phyloP scores from a whole-genome alignment of 2,888 invertebrate genomes.

The Dioctria rufipes region DNA sequence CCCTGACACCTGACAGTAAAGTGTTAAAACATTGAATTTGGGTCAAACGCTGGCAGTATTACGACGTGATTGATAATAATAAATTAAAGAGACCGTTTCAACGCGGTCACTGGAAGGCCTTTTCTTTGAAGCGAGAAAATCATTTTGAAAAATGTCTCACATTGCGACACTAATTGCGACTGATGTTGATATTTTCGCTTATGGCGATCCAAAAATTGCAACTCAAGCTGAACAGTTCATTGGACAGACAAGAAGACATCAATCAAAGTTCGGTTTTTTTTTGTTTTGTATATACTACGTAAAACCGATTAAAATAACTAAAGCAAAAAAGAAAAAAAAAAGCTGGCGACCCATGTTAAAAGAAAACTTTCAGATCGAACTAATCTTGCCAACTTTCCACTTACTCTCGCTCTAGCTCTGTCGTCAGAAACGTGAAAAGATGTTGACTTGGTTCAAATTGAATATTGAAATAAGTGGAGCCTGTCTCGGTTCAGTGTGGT shows the following conservation, averaged over 20 bases:
- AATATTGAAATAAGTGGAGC: no score
- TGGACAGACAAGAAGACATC: slow-evolving; percentile 4
- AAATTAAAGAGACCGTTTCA: slow-evolving; percentile 2
- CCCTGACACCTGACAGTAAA: slow-evolving; percentile 39
- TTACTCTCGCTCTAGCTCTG: not conserved
- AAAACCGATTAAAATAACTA: no score
- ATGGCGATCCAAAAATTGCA: not conserved
- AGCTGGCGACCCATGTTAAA: not conserved
- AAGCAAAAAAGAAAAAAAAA: no score
- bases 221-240: not conserved
- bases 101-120: not conserved
- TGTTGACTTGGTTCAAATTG: no score
- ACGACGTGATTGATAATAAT: slow-evolving; percentile 31
- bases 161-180: not conserved
- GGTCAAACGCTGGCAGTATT: not conserved
- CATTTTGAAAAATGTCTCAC: not conserved
- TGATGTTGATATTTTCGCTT: not conserved
- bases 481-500: not conserved
- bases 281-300: not conserved
- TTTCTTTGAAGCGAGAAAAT: not conserved
- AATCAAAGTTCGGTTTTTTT: not conserved
- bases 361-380: not conserved
- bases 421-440: slow-evolving; percentile 3
- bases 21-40: slow-evolving; percentile 27
- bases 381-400: slow-evolving; percentile 26